Evolutionary conservation across 2,113 vertebrate species (phyloP), one percentile per base, ranked within the genome.

Genomic region (Theristicus caerulescens): DNA sequence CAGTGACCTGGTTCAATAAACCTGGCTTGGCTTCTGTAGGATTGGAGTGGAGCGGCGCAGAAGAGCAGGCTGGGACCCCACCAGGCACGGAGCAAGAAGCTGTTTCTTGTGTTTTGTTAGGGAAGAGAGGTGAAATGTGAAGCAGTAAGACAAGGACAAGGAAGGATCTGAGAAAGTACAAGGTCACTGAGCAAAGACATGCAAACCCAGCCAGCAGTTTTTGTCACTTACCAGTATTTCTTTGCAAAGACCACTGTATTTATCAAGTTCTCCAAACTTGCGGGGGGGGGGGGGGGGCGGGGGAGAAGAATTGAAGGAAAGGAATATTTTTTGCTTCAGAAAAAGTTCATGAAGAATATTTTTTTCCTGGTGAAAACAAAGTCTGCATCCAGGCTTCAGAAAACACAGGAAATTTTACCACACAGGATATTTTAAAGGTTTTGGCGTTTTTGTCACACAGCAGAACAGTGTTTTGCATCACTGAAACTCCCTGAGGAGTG

Each of bases 1-100:
- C 98, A 98, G 97, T 96, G 96, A 98, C 91, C 97, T 95, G 83
- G 92, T 81, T 90, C 83, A 91, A 44, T 95, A 98, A 98, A 98
- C 62, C 96, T 70, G 98, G 97, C 97, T 92, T 92, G 98, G 94
- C 34, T 97, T 94, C 92, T 49, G 83, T 96, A 87, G 95, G 76
- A 91, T 17, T 77, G 98, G 98, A 98, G 81, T 38, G 10, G 55
- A 70, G 69, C 19, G 6, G 44, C 32, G 42, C n/a, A n/a, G 15
- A 93, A 71, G 77, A 88, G 64, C 57, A 71, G 38, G 38, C 51
- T 91, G 72, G 51, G 65, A 94, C 42, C 21, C 24, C 42, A 69
- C 13, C 42, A 74, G 44, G 42, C 78, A 54, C 3, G 3, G 29
- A 92, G 59, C 80, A 79, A 42, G 57, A 66, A 78, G 66, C 72